phyloP scores from a whole-genome alignment of 2,888 invertebrate species.

The Trichopria drosophilae region DNA sequence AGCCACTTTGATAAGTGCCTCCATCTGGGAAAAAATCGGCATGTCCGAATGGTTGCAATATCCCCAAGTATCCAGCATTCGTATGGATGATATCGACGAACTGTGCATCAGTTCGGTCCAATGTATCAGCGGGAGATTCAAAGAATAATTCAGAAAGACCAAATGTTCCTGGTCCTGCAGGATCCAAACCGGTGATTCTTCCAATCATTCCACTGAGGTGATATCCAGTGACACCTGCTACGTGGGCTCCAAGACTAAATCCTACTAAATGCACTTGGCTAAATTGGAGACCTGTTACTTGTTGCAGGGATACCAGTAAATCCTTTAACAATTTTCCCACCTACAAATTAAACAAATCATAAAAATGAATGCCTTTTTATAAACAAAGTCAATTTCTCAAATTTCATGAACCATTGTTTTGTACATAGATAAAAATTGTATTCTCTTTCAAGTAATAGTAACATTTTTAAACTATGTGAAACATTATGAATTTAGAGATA shows the following conservation, averaged over 20 bases:
- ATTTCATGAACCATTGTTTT: no score
- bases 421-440: no score
- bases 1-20: conserved; percentile 66
- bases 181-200: conserved; percentile 65
- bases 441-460: no score
- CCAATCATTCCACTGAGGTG: conserved; percentile 60
- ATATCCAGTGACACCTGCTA: conserved; percentile 65
- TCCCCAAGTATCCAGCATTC: conserved; percentile 66
- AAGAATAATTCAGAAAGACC: conserved; percentile 63
- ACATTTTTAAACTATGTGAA: no score
- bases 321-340: no score
- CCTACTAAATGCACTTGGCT: conserved; percentile 62
- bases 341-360: no score
- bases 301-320: no score
- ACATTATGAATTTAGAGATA: no score
- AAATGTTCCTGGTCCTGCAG: conserved; percentile 64
- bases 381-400: no score
- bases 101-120: conserved; percentile 66
- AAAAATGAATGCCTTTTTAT: no score
- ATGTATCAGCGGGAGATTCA: conserved; percentile 62
- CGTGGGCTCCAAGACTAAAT: conserved; percentile 66
- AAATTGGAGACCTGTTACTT: background rate
- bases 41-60: conserved; percentile 65
- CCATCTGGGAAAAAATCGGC: conserved; percentile 67
- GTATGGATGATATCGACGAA: conserved; percentile 73